A percentile compares a stretch with the other conserved stretches of the same genome.
Evolutionary conservation across 2,113 vertebrate species (phyloP).

Genomic region (Sander lucioperca): DNA sequence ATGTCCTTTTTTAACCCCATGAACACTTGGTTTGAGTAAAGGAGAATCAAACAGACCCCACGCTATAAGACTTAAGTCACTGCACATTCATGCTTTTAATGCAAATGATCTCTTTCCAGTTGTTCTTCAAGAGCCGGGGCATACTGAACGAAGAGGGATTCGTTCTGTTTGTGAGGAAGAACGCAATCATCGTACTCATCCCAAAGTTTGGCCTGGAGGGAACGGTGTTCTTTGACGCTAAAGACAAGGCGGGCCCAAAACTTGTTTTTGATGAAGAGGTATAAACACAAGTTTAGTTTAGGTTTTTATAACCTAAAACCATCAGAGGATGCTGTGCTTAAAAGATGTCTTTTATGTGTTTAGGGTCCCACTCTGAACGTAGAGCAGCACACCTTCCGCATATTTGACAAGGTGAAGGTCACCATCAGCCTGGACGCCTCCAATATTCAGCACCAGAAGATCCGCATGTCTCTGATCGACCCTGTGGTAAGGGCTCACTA

Average conservation of each 20-base stretch:
- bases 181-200: conserved; percentile 96
- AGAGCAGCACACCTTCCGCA: conserved; percentile 87
- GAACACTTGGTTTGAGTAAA: not conserved
- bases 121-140: conserved; percentile 96
- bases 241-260: conserved; percentile 86
- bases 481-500: conserved; percentile 88
- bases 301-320: not conserved
- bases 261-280: conserved; percentile 92
- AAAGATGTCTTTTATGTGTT: conserved; percentile 1
- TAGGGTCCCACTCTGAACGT: conserved; percentile 91
- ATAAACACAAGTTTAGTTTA: conserved; percentile 9
- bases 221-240: conserved; percentile 95
- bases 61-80: too few relatives aligned
- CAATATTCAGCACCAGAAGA: conserved; percentile 98
- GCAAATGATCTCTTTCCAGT: conserved; percentile 79
- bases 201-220: conserved; percentile 97
- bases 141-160: conserved; percentile 95
- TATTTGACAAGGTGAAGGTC: conserved; percentile 96
- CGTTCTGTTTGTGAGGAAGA: conserved; percentile 95
- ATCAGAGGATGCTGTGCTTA: not conserved
- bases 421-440: conserved; percentile 93
- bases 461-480: conserved; percentile 93
- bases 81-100: not conserved
- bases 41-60: not conserved
- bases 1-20: not conserved